Conservation (phyloP, 2,797 vertebrate species). For the Acropternis orthonyx region DNA sequence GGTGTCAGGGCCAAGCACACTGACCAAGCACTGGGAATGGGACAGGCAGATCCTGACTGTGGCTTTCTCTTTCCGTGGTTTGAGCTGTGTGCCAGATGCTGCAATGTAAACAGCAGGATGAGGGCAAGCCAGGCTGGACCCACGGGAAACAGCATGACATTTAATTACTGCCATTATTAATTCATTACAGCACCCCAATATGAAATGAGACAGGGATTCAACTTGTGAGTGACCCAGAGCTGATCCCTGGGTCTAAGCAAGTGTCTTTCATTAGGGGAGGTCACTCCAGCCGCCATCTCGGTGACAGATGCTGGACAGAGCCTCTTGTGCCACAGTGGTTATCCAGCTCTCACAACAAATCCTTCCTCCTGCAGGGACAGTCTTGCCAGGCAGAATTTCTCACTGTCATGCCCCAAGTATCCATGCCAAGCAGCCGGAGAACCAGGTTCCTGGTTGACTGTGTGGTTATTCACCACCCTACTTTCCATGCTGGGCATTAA, state of each 20-base stretch:
- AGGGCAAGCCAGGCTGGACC: not conserved
- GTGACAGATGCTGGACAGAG: not conserved
- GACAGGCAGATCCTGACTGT: not conserved
- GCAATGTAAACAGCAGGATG: not conserved
- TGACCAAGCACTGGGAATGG: not conserved
- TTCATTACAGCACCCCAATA: not conserved
- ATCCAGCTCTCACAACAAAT: not conserved
- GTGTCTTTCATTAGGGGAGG: not conserved
- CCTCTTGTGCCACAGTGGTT: not conserved
- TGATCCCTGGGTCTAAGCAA: not conserved
- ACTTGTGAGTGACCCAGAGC: not conserved
- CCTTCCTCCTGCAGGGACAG: not conserved
- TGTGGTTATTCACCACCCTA: not conserved
- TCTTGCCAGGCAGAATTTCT: not conserved
- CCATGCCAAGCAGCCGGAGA: accelerated
- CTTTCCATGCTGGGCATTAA: not conserved
- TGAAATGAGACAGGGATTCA: not conserved
- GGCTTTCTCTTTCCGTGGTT: not conserved
- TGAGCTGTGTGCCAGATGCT: not conserved
- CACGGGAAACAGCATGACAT: not conserved
- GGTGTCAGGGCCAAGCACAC: not conserved
- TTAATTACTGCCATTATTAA: not conserved
- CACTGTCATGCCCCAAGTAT: not conserved
- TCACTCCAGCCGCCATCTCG: not conserved
- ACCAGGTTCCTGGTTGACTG: not conserved